Evolutionary conservation across 2,888 invertebrate genomes (phyloP).

Genomic region (Fragum fragum): DNA sequence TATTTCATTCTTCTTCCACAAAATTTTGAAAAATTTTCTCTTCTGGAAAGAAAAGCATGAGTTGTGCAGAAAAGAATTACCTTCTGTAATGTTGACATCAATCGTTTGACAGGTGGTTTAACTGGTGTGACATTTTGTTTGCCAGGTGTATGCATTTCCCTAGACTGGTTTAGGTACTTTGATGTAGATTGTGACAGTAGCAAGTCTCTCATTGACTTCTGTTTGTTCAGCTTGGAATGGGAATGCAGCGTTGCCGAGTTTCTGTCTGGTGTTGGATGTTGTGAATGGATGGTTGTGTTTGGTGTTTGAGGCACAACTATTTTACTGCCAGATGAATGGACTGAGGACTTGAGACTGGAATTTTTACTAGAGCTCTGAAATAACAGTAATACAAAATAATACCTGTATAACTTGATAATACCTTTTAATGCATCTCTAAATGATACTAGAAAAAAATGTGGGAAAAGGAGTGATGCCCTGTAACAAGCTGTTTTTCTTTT

Average conservation of each 20-base stretch:
- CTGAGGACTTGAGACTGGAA: not conserved
- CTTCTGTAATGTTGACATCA: constrained; percentile 55
- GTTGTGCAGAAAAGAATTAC: not conserved
- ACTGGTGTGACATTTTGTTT: not conserved
- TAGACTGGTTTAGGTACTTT: constrained; percentile 29
- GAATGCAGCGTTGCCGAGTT: not conserved
- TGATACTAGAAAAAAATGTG: no score
- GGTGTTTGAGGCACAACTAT: not conserved
- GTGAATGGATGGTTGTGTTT: not conserved
- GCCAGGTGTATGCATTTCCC: constrained; percentile 40
- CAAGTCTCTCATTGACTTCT: constrained; percentile 59
- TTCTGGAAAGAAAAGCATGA: not conserved
- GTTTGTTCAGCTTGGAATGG: constrained; percentile 32
- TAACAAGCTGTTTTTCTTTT: no score
- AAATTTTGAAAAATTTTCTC: not conserved
- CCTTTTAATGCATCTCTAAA: no score
- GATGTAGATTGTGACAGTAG: constrained; percentile 58
- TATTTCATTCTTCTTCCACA: constrained; percentile 1
- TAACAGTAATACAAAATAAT: not conserved
- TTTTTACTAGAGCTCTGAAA: constrained; percentile 46
- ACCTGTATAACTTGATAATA: no score
- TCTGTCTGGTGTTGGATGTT: not conserved
- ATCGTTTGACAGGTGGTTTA: constrained; percentile 52
- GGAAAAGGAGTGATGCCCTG: no score
- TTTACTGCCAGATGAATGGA: not conserved